These are phyloP conservation scores for Drosophila paracracens DNA, from an alignment of 2,888 invertebrate genomes.

Conservation along the genomic window DNA sequence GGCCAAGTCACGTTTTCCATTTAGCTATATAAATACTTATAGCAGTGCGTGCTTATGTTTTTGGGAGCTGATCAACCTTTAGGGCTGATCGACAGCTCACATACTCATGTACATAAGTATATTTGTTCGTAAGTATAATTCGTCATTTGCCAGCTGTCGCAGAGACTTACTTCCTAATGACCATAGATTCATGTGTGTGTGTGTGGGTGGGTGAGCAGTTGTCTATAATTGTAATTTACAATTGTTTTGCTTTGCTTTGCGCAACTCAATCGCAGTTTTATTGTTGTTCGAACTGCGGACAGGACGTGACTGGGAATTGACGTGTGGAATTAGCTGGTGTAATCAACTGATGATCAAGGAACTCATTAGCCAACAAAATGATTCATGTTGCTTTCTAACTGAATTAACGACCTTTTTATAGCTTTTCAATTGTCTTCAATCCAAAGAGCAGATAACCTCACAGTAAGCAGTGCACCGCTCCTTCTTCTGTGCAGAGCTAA, in stretches of 20 bases:
- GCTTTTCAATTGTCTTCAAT: conserved; percentile 1
- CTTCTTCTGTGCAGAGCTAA: background rate
- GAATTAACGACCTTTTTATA: conserved; percentile 22
- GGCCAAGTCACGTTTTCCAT: conserved; percentile 67
- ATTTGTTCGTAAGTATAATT: background rate
- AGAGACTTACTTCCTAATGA: conserved; percentile 51
- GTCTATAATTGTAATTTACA: conserved; percentile 54
- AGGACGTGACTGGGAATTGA: conserved; percentile 59
- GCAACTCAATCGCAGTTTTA: conserved; percentile 26
- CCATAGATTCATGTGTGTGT: conserved; percentile 37
- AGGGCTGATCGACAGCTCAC: conserved; percentile 43
- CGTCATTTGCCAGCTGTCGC: conserved; percentile 30
- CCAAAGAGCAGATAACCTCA: background rate
- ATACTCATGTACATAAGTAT: background rate
- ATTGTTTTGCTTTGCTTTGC: conserved; percentile 33
- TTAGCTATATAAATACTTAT: conserved; percentile 54
- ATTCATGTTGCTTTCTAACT: conserved; percentile 26
- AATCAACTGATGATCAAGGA: conserved; percentile 42
- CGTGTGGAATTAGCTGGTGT: conserved; percentile 40
- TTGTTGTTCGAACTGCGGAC: conserved; percentile 49
- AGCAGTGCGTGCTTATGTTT: conserved; percentile 45
- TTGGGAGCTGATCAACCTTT: conserved; percentile 22
- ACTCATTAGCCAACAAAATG: conserved; percentile 29
- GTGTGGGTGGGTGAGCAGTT: background rate
- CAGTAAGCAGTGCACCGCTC: conserved; percentile 12